A percentile compares a stretch with the other conserved stretches of the same genome.
phyloP scores from a whole-genome alignment of 1,140 invertebrate genomes.

The Lithobius niger region DNA sequence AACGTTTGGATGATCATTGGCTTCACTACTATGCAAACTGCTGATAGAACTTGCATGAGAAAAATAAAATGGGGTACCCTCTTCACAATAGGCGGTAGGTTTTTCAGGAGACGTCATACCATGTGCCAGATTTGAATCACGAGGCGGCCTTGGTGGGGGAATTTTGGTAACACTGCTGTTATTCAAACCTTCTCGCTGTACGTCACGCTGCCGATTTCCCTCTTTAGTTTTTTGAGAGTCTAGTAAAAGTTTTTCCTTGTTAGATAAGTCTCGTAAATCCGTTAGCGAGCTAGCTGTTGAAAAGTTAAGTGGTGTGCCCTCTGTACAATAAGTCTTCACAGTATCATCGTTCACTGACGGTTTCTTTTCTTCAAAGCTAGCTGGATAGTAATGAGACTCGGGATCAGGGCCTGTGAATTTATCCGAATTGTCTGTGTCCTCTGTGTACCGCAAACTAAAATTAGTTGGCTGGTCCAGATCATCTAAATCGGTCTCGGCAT shows the following conservation, averaged over 20 bases:
- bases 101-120: background rate
- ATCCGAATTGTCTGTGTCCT: conserved; percentile 42
- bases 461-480: conserved; percentile 57
- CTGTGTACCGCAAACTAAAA: conserved; percentile 70
- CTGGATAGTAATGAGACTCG: conserved; percentile 11
- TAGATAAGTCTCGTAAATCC: conserved; percentile 49
- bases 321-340: conserved; percentile 81
- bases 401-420: conserved; percentile 11
- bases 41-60: conserved; percentile 70
- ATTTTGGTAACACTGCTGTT: background rate
- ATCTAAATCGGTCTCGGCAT: conserved; percentile 72
- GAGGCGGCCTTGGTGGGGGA: background rate
- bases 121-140: background rate
- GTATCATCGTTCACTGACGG: conserved; percentile 50
- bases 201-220: conserved; percentile 23
- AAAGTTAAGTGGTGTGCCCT: conserved; percentile 75
- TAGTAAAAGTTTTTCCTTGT: conserved; percentile 5
- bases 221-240: background rate
- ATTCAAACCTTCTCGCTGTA: background rate
- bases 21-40: conserved; percentile 47
- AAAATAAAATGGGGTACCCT: conserved; percentile 65
- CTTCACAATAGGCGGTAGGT: conserved; percentile 67
- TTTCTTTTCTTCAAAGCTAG: conserved; percentile 17
- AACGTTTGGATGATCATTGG: conserved; percentile 4
- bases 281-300: conserved; percentile 79